Percentiles rank a stretch among this genome's conserved stretches.
Evolutionary conservation across 2,113 vertebrate genomes (phyloP).

Genomic region (Puma concolor): DNA sequence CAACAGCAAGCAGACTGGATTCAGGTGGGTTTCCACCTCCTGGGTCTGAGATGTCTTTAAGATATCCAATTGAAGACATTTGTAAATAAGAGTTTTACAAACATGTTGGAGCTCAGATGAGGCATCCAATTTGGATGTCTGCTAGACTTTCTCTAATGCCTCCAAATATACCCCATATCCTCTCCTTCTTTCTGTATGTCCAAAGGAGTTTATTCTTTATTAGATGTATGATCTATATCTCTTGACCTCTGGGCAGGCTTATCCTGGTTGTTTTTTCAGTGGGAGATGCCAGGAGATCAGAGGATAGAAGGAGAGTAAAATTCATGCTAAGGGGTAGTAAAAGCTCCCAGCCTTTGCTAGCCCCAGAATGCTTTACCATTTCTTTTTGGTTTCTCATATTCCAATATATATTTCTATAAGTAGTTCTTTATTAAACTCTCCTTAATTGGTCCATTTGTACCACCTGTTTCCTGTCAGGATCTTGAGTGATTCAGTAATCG

Average conservation of each 20-base stretch:
- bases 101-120: background rate
- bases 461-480: conserved; percentile 72
- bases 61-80: background rate
- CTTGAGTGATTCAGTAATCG: conserved; percentile 62
- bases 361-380: background rate
- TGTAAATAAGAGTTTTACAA: background rate
- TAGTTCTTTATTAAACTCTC: conserved; percentile 41
- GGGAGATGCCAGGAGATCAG: background rate
- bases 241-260: background rate
- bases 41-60: background rate
- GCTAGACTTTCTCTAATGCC: background rate
- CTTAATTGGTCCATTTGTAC: conserved; percentile 46
- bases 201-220: background rate
- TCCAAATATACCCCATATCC: background rate
- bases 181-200: background rate
- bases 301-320: background rate
- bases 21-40: background rate
- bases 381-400: conserved; percentile 10
- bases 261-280: background rate
- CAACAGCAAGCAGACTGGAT: background rate
- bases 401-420: conserved; percentile 54
- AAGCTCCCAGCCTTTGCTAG: background rate
- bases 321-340: background rate
- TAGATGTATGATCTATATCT: background rate
- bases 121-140: background rate